Base-by-base conservation (phyloP, 2,888 invertebrate genomes). In the Eledone cirrhosa region DNA sequence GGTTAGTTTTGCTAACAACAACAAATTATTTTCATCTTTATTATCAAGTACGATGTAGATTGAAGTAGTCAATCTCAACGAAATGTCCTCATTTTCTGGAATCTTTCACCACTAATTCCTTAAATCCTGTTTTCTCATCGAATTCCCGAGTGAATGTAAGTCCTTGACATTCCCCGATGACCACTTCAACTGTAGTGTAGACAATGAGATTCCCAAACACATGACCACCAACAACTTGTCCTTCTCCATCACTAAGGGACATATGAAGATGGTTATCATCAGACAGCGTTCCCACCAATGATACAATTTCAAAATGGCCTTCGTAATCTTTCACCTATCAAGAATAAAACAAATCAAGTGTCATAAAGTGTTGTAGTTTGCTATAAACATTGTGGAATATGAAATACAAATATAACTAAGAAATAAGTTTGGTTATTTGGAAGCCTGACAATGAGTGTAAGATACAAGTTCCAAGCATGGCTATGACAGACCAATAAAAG, bases 151-250 rank as follows among this genome's bases (percentile, higher is more conserved):
- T 81, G 81, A 88, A 89, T 29, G 27, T 72, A 1, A 85, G 80
- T 33, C 82, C 84, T 19, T 78, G 78, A 79, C 87, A 86, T 29
- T 88, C 86, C 7, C 89, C 90, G 63, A 89, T 80, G 7, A 89
- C 83, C n/a, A 91, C 85, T 81, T 91, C 91, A 14, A 91, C 91
- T n/a, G 91, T 91, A 3, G 91, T 91, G 82, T 88, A 87, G 1
- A 91, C 88, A 72, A 86, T 83, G 78, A 91, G 79, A 80, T 90
- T 88, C 5, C 90, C 90, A 2, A 91, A 83, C 22, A 91, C 89
- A 82, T 91, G 91, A 75, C 91, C 91, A 14, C 90, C 90, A 72
- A 91, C 81, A 31, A 90, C 90, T 11, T 84, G 80, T 0, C 91
- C 91, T 47, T 89, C 83, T 47, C 81, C 82, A 79, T 90, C 88